Conservation (phyloP, 2,888 invertebrate species). For the Drosophila diplacantha region DNA sequence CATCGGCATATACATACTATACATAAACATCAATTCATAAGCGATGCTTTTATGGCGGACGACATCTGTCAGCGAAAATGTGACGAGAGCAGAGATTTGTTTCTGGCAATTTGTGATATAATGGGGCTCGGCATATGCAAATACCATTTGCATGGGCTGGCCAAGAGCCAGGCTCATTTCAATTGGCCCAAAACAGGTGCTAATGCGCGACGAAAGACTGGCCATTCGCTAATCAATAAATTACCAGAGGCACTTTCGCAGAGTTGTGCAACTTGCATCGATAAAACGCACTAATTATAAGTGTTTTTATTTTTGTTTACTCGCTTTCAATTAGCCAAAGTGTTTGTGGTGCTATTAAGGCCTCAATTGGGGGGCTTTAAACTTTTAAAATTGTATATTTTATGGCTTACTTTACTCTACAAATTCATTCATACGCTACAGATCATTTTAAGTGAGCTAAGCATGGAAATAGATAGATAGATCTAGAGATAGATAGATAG, state of each 20-base stretch:
- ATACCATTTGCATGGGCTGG: background rate
- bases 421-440: background rate
- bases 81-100: slow-evolving; percentile 4
- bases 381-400: background rate
- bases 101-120: slow-evolving; percentile 7
- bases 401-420: background rate
- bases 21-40: slow-evolving; percentile 11
- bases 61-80: slow-evolving; percentile 14
- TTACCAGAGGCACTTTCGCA: background rate
- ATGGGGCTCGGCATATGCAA: background rate
- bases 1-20: background rate
- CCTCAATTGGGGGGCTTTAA: background rate
- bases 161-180: background rate
- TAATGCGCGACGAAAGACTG: background rate
- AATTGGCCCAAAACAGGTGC: slow-evolving; percentile 1
- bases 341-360: slow-evolving; percentile 1
- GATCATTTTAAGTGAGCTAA: background rate
- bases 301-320: background rate
- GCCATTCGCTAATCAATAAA: slow-evolving; percentile 3
- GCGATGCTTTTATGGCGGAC: slow-evolving; percentile 8
- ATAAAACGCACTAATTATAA: background rate
- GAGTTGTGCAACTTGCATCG: slow-evolving; percentile 1
- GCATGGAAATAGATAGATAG: background rate
- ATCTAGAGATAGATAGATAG: background rate
- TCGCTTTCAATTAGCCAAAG: background rate